Percentiles rank a stretch among this genome's conserved stretches.
These are phyloP conservation scores for Hanleya hanleyi DNA, from an alignment of 2,888 invertebrate genomes.

Conservation along the genomic window DNA sequence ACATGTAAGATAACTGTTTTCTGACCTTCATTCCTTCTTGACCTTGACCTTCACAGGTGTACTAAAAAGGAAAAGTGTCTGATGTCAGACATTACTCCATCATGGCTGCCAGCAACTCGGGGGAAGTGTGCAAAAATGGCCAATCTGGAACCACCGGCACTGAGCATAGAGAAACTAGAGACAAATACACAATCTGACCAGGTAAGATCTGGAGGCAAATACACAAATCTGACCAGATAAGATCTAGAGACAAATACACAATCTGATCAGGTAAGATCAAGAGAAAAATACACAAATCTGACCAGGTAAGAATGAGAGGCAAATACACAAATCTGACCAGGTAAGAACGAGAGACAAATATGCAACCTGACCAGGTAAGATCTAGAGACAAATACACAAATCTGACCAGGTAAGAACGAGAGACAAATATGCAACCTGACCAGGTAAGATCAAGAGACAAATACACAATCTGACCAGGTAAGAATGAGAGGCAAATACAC, in stretches of 20 bases:
- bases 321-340: background rate
- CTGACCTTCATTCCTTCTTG: too few species aligned
- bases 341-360: too few species aligned
- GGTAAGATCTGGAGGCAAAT: background rate
- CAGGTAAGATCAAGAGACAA: too few species aligned
- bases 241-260: background rate
- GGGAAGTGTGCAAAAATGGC: conserved; percentile 56
- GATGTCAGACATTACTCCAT: conserved; percentile 47
- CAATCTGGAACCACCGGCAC: conserved; percentile 49
- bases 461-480: too few species aligned
- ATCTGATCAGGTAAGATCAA: background rate
- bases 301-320: conserved; percentile 36
- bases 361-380: conserved; percentile 45
- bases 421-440: too few species aligned
- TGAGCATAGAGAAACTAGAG: conserved; percentile 41
- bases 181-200: background rate
- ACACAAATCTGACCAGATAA: conserved; percentile 44
- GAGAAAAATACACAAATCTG: conserved; percentile 37
- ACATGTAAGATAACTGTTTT: too few species aligned
- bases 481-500: too few species aligned
- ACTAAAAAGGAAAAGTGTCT: conserved; percentile 38
- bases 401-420: background rate
- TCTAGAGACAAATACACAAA: background rate
- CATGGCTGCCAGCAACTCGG: conserved; percentile 53
- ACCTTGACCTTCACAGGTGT: conserved; percentile 40